Evolutionary conservation across 2,888 invertebrate genomes (phyloP).

Genomic region (Rhorus exstirpatorius): DNA sequence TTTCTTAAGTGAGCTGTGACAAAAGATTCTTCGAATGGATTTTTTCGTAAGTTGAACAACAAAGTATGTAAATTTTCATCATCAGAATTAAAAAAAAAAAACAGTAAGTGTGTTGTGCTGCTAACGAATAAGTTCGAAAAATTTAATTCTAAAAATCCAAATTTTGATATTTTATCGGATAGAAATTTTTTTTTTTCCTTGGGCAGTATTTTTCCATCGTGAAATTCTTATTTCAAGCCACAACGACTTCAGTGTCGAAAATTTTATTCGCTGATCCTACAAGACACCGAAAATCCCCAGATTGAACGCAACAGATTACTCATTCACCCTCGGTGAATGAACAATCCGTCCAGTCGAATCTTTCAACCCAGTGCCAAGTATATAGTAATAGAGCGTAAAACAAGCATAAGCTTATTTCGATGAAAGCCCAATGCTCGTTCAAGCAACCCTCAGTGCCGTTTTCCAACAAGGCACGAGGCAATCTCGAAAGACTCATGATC

Average conservation of each 20-base stretch:
- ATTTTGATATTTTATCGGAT: too few species aligned
- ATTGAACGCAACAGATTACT: not conserved
- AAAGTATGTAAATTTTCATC: not conserved
- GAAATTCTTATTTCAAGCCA: too few species aligned
- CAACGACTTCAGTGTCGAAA: too few species aligned
- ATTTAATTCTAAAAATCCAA: too few species aligned
- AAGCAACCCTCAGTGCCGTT: slow-evolving; percentile 41
- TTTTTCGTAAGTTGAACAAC: not conserved
- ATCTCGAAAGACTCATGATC: not conserved
- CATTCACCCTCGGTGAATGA: too few species aligned
- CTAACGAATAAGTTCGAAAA: not conserved
- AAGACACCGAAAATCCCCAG: too few species aligned
- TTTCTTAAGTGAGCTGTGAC: too few species aligned
- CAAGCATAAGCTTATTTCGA: not conserved
- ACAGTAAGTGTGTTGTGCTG: too few species aligned
- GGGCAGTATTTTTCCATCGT: too few species aligned
- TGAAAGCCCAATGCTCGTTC: slow-evolving; percentile 11
- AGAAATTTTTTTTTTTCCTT: too few species aligned
- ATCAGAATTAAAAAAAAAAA: too few species aligned
- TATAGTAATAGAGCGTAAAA: not conserved
- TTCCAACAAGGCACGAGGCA: slow-evolving; percentile 19
- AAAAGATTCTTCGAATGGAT: not conserved
- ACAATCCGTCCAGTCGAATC: not conserved
- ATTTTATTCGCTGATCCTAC: too few species aligned
- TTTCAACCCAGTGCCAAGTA: not conserved